Conservation (phyloP, 2,113 vertebrate species). For the Anolis carolinensis region DNA sequence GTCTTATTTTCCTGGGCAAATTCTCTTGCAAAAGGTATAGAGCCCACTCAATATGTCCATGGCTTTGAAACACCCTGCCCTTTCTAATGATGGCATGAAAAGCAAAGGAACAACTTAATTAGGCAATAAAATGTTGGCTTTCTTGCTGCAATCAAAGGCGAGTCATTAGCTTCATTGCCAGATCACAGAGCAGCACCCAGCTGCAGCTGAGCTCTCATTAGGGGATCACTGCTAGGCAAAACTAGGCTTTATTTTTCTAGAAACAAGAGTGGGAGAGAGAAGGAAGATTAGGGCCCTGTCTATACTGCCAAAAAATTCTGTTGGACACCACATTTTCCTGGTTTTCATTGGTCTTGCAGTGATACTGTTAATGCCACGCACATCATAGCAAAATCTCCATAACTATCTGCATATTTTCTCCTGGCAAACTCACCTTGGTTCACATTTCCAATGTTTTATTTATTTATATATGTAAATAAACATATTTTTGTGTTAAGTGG, state of each 20-base stretch:
- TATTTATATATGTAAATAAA: too few species aligned
- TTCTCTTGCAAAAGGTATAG: not conserved
- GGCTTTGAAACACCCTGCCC: not conserved
- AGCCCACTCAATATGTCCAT: not conserved
- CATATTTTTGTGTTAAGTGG: too few species aligned
- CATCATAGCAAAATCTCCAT: too few species aligned
- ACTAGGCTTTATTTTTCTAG: not conserved
- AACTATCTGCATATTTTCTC: too few species aligned
- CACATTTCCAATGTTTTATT: too few species aligned
- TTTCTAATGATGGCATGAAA: not conserved
- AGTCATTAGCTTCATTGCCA: constrained; percentile 9
- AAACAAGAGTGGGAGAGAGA: not conserved
- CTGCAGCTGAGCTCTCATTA: not conserved
- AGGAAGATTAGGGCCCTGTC: not conserved
- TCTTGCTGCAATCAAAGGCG: constrained; percentile 8
- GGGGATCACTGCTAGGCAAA: not conserved
- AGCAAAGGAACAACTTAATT: not conserved
- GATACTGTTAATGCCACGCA: too few species aligned
- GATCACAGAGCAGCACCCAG: not conserved
- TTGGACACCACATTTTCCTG: too few species aligned
- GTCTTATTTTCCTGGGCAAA: not conserved
- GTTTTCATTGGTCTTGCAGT: too few species aligned
- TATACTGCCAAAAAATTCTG: too few species aligned
- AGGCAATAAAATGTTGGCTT: constrained; percentile 12
- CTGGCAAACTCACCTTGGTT: too few species aligned